Percentiles rank a stretch among this genome's conserved stretches.
These are phyloP conservation scores for Sitophilus oryzae DNA, from an alignment of 1,140 invertebrate genomes.

Conservation along the genomic window DNA sequence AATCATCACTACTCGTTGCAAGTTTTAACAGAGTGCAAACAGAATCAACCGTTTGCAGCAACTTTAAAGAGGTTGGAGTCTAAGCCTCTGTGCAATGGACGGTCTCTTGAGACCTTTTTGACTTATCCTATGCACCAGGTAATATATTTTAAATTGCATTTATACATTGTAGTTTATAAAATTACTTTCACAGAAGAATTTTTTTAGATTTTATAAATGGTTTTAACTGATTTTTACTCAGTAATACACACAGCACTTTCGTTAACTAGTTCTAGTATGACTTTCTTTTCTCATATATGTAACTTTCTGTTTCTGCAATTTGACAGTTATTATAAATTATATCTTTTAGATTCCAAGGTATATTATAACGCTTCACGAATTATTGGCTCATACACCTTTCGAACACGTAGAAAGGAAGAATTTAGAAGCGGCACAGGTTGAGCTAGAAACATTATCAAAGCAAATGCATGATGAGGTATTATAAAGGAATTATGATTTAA, in stretches of 20 bases:
- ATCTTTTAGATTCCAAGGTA: constrained; percentile 77
- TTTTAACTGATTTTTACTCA: too few species aligned
- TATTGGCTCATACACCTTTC: constrained; percentile 87
- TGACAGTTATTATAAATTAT: too few species aligned
- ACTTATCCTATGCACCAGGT: constrained; percentile 96
- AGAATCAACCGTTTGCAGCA: constrained; percentile 71
- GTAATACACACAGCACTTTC: too few species aligned
- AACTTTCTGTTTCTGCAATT: too few species aligned
- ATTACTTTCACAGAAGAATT: too few species aligned
- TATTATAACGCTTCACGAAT: constrained; percentile 86
- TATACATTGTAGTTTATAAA: neutral
- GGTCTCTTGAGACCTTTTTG: constrained; percentile 83
- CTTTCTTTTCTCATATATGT: too few species aligned
- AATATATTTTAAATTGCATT: constrained; percentile 26
- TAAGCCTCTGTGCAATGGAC: constrained; percentile 77
- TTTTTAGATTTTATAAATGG: too few species aligned
- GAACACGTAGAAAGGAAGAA: constrained; percentile 91
- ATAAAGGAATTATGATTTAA: neutral
- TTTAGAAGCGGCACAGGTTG: constrained; percentile 80
- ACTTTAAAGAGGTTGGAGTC: constrained; percentile 74
- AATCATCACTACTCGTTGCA: constrained; percentile 94
- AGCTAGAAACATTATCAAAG: constrained; percentile 82
- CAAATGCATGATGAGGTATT: constrained; percentile 74
- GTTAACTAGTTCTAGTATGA: too few species aligned
- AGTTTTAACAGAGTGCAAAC: constrained; percentile 90